Evolutionary conservation across 2,797 vertebrate species (phyloP), one percentile per base, ranked within the genome.

Genomic region (Mastacembelus armatus): DNA sequence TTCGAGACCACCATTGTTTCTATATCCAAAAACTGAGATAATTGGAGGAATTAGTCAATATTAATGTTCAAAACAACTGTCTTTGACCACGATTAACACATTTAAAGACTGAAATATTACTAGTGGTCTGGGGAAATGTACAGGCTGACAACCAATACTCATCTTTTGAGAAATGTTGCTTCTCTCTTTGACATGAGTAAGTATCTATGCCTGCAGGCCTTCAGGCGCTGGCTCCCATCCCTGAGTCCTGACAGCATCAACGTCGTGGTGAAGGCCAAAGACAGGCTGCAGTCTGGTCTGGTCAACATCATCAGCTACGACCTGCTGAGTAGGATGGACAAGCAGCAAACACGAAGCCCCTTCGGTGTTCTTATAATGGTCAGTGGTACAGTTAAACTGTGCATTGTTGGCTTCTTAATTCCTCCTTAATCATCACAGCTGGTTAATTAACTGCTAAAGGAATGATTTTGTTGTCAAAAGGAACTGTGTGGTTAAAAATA

Each of bases 251-350:
- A 87, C 42, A 72, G 80, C 74, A 94, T 96, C 89, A 97, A 98
- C 0, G 96, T 99, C 65, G 92, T 96, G 65, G 94, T 96, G 75
- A 97, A 93, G 2, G 93, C 95, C 43, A 97, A 94, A 84, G 96
- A 98, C 84, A 82, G 68, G 30, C 89, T 97, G 62, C 86, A 80
- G 1, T 89, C 92, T 3, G 94, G 95, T 65, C 86, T 94, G 85
- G 91, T 99, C 89, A 98, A 95, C 91, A 96, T 99, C n/a, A 69
- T 96, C 92, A 99, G 97, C 91, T 99, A 98, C 61, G 98, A 99
- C 82, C 96, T 99, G 66, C 94, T 99, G 67, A 95, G 95, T 88
- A 95, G 94, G 89, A 93, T 96, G 91, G 94, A 96, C 76, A 98
- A 95, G 74, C 93, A 94, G 81, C 88, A 93, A 48, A 50, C 44